Conservation (phyloP, 2,113 vertebrate genomes). For the Rhabdomys dilectus region DNA sequence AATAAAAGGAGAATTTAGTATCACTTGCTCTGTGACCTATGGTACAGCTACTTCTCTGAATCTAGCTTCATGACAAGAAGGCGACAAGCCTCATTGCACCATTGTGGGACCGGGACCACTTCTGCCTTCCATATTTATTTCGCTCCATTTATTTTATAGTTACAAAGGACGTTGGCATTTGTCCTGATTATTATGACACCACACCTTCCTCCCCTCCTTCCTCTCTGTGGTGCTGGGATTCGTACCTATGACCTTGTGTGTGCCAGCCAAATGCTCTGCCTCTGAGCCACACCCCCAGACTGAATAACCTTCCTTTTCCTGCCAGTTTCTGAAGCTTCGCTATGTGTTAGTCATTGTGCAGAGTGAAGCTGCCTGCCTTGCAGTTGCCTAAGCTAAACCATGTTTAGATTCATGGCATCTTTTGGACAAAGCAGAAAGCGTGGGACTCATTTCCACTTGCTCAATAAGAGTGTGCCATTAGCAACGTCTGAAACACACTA, state of each 20-base stretch:
- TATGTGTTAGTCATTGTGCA: accelerated
- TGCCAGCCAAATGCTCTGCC: background rate
- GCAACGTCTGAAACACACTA: background rate
- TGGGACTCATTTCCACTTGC: background rate
- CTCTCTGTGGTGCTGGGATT: background rate
- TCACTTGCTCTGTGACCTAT: background rate
- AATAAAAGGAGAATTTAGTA: background rate
- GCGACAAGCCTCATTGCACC: accelerated
- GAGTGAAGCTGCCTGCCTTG: background rate
- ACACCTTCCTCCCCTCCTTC: background rate
- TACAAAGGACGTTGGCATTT: too few relatives aligned
- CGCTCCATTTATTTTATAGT: background rate
- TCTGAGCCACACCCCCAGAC: background rate
- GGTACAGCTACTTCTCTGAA: background rate
- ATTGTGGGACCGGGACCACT: background rate
- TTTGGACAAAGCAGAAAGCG: background rate
- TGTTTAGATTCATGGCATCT: background rate
- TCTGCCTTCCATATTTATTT: background rate
- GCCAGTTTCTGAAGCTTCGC: background rate
- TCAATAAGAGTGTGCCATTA: background rate
- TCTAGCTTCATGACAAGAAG: background rate
- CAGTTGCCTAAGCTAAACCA: background rate
- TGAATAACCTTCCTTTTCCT: background rate
- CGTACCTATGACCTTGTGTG: too few relatives aligned
- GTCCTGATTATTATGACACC: background rate